Evolutionary conservation across 2,888 invertebrate genomes (phyloP), one percentile per base, ranked within the genome.

Genomic region (Drosophila mimica): DNA sequence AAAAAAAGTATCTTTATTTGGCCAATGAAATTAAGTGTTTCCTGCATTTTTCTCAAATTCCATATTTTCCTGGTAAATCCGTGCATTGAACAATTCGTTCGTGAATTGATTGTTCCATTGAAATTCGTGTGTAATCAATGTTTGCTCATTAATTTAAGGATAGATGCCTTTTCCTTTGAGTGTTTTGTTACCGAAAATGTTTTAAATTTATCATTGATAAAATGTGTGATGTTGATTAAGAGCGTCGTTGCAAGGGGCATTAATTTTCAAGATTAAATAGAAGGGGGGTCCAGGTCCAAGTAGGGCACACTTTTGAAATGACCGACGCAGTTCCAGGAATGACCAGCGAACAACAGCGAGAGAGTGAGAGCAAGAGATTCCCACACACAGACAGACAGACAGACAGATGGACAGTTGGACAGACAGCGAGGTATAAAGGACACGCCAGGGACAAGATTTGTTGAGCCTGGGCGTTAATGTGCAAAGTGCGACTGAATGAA

Each of bases 401-500:
- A 51, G 3, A 20, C 11, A 15, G 20, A 43, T 1, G 3, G 20
- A n/a, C 40, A 9, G 43, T 3, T 20, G 20, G 20, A 43, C 43
- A 13, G 46, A 25, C 46, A 25, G 25, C 25, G 20, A 31, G 40
- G 30, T 43, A 66, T 60, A 74, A 79, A 83, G 80, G 86, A 86
- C 76, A 67, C 57, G 71, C 57, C 38, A 64, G 66, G 64, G 57
- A 63, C 53, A 70, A 61, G 70, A 52, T 56, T 36, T 13, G 20
- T 28, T 38, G 4, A 40, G 56, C 38, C 58, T 57, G 83, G 83
- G 87, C 88, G 89, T 89, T 89, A 89, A 84, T 84, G 89, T 87
- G 89, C 88, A 89, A 87, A 88, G 88, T 88, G 88, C 88, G 89
- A 87, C 81, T 88, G 85, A 89, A 89, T 89, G 85, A 79, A 83